Conservation (phyloP, 1,140 invertebrate species). For the Atta colombica region DNA sequence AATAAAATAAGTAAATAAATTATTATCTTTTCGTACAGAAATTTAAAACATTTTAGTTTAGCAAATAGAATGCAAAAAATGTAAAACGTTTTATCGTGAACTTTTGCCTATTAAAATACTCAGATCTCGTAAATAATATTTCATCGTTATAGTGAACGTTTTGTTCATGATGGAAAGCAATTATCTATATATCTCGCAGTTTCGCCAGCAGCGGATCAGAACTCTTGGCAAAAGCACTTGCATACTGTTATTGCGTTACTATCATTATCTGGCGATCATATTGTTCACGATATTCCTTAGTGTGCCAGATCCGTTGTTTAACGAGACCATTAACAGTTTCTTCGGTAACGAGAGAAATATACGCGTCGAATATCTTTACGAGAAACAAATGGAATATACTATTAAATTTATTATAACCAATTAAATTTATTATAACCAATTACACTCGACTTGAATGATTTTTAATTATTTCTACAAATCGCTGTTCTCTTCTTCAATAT, state of each 20-base stretch:
- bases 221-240: not conserved
- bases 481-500: too few species aligned
- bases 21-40: not conserved
- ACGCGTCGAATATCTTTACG: not conserved
- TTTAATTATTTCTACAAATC: too few species aligned
- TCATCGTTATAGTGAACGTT: not conserved
- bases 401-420: too few species aligned
- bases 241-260: not conserved
- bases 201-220: slow-evolving; percentile 9
- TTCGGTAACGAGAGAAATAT: not conserved
- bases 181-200: not conserved
- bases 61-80: not conserved
- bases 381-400: slow-evolving; percentile 3
- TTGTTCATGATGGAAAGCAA: not conserved
- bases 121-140: slow-evolving; percentile 15
- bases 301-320: slow-evolving; percentile 10
- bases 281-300: not conserved
- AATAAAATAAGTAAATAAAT: not conserved
- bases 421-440: too few species aligned
- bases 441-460: too few species aligned
- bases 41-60: not conserved
- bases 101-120: not conserved
- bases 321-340: not conserved
- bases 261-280: not conserved
- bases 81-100: not conserved